Conservation (phyloP, 2,113 vertebrate genomes). For the Poeciliopsis prolifica region DNA sequence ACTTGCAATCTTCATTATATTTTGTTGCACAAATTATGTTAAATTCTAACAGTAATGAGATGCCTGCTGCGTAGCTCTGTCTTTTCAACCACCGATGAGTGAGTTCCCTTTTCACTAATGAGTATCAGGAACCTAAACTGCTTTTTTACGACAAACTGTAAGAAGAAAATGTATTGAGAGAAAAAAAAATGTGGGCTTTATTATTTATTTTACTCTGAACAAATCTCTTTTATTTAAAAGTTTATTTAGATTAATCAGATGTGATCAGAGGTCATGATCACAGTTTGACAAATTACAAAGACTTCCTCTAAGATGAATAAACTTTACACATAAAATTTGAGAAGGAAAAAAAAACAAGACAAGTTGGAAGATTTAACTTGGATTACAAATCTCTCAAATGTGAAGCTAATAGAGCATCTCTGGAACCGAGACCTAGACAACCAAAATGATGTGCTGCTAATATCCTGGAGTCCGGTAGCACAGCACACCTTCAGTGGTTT, state of each 20-base stretch:
- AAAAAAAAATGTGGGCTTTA: not conserved
- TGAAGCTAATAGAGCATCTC: not conserved
- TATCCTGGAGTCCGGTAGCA: not conserved
- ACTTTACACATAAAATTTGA: not conserved
- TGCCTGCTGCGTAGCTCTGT: conserved; percentile 1
- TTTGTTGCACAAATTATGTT: not conserved
- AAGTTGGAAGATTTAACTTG: not conserved
- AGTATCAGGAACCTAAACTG: not conserved
- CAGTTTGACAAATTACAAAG: not conserved
- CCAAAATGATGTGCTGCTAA: not conserved
- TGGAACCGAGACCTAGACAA: not conserved
- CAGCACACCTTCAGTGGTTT: not conserved
- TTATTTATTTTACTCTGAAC: not conserved
- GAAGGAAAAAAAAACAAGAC: not conserved
- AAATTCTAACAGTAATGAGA: conserved; percentile 3
- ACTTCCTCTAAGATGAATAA: no score
- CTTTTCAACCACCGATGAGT: conserved; percentile 4
- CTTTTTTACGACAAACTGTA: not conserved
- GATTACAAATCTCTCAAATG: no score
- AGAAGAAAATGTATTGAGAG: not conserved
- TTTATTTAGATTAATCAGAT: not conserved
- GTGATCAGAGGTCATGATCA: not conserved
- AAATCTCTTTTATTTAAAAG: not conserved
- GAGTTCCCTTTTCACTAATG: conserved; percentile 12
- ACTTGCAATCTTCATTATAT: not conserved